These are phyloP conservation scores for Psilopsiagon aymara DNA, from an alignment of 2,113 vertebrate species.

Conservation along the genomic window DNA sequence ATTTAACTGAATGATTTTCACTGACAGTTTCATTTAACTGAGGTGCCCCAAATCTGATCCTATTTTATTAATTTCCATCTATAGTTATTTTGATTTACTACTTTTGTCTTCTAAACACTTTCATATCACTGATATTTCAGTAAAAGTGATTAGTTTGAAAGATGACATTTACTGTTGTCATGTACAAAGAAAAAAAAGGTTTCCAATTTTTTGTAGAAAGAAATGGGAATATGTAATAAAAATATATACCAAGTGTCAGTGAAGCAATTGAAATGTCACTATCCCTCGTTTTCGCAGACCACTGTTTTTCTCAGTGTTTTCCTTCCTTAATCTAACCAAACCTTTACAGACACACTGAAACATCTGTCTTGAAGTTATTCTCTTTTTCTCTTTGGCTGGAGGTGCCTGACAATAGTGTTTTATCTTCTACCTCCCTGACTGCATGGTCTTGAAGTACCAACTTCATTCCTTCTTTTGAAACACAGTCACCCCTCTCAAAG, in stretches of 20 bases:
- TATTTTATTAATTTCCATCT: not conserved
- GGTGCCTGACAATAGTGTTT: not conserved
- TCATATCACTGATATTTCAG: not conserved
- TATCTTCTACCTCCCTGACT: not conserved
- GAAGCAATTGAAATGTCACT: not conserved
- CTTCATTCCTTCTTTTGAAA: not conserved
- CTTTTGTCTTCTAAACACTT: not conserved
- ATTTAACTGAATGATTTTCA: not conserved
- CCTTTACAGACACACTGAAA: not conserved
- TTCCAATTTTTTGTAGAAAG: not conserved
- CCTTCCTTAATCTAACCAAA: not conserved
- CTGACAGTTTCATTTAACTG: not conserved
- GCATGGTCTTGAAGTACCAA: not conserved
- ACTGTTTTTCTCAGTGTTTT: not conserved
- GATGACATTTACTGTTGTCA: not conserved
- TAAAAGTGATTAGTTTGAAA: not conserved
- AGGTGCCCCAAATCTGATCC: not conserved
- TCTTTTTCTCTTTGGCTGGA: not conserved
- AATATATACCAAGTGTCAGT: not conserved
- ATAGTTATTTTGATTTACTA: constrained; percentile 5
- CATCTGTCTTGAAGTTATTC: not conserved
- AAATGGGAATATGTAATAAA: not conserved
- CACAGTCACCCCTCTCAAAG: not conserved
- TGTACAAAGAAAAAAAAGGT: not conserved
- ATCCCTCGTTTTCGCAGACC: not conserved